Evolutionary conservation across 2,797 vertebrate genomes (phyloP).

Genomic region (Rhinichthys osculus): DNA sequence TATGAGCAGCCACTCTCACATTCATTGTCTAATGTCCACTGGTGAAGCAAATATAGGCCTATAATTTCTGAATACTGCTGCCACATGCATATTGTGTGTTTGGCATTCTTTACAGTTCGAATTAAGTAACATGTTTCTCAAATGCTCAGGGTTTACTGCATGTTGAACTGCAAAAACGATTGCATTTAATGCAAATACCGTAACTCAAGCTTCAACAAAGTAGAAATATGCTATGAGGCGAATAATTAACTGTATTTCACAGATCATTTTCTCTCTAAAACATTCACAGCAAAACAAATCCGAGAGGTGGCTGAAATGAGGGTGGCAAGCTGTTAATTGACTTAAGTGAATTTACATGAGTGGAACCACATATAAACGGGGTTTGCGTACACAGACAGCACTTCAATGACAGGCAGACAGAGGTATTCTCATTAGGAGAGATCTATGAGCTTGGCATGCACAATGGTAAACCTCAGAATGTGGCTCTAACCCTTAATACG

Average conservation of each 20-base stretch:
- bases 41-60: neutral
- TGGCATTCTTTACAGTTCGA: neutral
- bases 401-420: slow-evolving; percentile 60
- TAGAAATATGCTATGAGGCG: neutral
- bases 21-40: neutral
- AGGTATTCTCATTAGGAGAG: slow-evolving; percentile 72
- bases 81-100: neutral
- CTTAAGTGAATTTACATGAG: slow-evolving; percentile 63
- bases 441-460: slow-evolving; percentile 52
- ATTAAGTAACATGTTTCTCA: neutral
- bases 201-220: neutral
- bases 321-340: slow-evolving; percentile 68
- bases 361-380: slow-evolving; percentile 63
- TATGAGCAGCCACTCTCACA: neutral
- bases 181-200: neutral
- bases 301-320: neutral
- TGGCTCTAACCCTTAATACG: slow-evolving; percentile 1
- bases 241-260: neutral
- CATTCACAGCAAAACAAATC: neutral
- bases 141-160: neutral
- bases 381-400: slow-evolving; percentile 1
- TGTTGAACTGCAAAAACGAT: neutral
- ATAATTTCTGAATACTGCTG: neutral
- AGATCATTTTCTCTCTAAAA: neutral
- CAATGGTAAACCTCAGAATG: slow-evolving; percentile 67